A percentile compares a stretch with the other conserved stretches of the same genome.
Evolutionary conservation across 1,140 invertebrate species (phyloP).

Genomic region (Apis laboriosa): DNA sequence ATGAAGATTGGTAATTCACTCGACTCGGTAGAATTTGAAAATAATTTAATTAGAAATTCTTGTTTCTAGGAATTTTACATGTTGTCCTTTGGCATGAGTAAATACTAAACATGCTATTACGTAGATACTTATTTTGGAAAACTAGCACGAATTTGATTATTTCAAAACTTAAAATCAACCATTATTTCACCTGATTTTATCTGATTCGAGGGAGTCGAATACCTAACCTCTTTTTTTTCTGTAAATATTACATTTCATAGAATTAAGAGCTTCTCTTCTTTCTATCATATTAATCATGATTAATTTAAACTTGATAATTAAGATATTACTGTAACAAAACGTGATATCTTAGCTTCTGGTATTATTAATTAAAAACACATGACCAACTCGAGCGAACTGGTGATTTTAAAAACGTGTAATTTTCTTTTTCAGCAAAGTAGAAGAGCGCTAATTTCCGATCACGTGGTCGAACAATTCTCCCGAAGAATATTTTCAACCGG

Average conservation of each 20-base stretch:
- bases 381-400: not conserved
- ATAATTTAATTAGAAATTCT: slow-evolving; percentile 52
- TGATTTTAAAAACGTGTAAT: not conserved
- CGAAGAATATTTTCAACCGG: not conserved
- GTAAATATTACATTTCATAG: too few relatives aligned
- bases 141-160: slow-evolving; percentile 11
- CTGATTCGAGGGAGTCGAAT: not conserved
- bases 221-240: not conserved
- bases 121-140: slow-evolving; percentile 35
- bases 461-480: not conserved
- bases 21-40: slow-evolving; percentile 18
- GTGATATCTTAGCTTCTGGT: too few relatives aligned
- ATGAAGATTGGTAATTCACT: slow-evolving; percentile 38
- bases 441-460: not conserved
- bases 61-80: slow-evolving; percentile 27
- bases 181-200: too few relatives aligned
- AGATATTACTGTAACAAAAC: too few relatives aligned
- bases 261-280: not conserved
- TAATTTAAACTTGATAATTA: not conserved
- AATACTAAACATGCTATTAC: not conserved
- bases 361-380: not conserved
- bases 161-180: not conserved
- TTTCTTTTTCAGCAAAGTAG: not conserved
- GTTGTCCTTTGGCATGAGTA: not conserved
- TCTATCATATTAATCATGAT: not conserved